Conservation (phyloP, 2,888 invertebrate species). For the Uropetala carovei region DNA sequence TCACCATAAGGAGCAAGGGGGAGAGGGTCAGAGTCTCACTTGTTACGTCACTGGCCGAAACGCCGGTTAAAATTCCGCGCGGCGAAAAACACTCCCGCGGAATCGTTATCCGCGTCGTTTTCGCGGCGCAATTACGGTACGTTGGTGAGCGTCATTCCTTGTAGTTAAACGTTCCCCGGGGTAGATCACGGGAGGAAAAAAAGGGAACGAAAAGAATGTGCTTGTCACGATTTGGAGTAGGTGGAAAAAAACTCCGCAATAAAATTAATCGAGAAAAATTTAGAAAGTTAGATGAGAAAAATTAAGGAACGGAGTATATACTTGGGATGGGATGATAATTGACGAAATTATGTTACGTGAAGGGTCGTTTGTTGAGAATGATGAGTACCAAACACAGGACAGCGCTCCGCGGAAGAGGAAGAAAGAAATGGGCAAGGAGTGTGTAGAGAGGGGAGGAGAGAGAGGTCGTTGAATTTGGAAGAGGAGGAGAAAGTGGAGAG, state of each 20-base stretch:
- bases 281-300: not conserved
- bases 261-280: not conserved
- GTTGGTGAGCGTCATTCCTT: not conserved
- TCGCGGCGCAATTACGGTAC: not conserved
- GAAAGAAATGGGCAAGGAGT: not conserved
- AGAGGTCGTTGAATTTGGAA: not conserved
- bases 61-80: not conserved
- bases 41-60: too few species aligned
- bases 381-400: not conserved
- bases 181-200: not conserved
- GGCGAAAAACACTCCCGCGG: not conserved
- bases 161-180: not conserved
- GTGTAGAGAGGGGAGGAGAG: not conserved
- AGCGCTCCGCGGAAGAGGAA: not conserved
- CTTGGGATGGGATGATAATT: slow-evolving; percentile 5
- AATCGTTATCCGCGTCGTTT: not conserved
- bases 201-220: not conserved
- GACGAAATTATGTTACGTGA: not conserved
- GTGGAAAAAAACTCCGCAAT: not conserved
- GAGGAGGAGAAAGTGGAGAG: not conserved
- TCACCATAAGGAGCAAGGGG: not conserved
- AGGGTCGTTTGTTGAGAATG: not conserved
- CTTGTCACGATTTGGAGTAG: not conserved
- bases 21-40: too few species aligned
- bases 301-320: not conserved